Evolutionary conservation across 2,888 invertebrate genomes (phyloP).

Genomic region (Litoditis marina): DNA sequence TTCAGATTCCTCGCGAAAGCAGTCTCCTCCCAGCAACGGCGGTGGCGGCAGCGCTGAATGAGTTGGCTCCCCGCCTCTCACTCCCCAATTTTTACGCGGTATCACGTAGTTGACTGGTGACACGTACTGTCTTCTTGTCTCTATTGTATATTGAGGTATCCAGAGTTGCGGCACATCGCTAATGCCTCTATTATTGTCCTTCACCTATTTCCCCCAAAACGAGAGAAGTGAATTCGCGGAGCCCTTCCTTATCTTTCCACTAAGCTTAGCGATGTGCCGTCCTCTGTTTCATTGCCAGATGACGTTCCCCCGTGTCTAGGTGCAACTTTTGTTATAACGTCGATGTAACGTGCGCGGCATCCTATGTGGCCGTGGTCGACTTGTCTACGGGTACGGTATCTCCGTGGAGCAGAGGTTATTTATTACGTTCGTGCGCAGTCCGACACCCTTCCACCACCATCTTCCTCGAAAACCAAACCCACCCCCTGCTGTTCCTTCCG

Average conservation of each 20-base stretch:
- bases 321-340: background rate
- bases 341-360: too few relatives aligned
- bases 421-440: constrained; percentile 2
- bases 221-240: too few relatives aligned
- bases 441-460: too few relatives aligned
- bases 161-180: background rate
- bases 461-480: too few relatives aligned
- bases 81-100: too few relatives aligned
- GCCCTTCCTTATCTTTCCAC: background rate
- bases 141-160: constrained; percentile 1
- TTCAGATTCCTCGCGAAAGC: background rate
- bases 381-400: background rate
- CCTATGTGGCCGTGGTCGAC: too few relatives aligned
- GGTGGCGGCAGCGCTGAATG: background rate
- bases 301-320: too few relatives aligned
- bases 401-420: background rate
- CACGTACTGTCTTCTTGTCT: too few relatives aligned
- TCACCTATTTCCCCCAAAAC: background rate
- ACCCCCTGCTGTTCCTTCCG: background rate
- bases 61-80: background rate
- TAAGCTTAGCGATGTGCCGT: background rate
- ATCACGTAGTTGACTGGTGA: too few relatives aligned
- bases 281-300: too few relatives aligned
- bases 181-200: background rate
- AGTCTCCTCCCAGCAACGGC: background rate